Evolutionary conservation across 2,888 invertebrate species (phyloP), one percentile per base, ranked within the genome.

Genomic region (Isotomurus palustris): DNA sequence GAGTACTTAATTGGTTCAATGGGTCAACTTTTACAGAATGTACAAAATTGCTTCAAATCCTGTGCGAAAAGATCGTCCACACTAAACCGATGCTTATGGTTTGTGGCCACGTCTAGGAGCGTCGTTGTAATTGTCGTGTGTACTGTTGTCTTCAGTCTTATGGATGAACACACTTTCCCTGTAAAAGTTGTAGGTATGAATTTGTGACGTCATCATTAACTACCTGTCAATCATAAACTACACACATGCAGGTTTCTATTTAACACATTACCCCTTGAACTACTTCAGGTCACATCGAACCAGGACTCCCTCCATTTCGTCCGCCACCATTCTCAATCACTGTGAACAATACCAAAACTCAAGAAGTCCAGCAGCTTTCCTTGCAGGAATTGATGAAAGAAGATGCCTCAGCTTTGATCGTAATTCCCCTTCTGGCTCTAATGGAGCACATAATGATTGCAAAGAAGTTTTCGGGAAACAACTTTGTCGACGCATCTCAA

Each of bases 391-490:
- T 91, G 84, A 78, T 86, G 47, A 80, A 85, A 59, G 83, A 85
- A 75, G 80, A 93, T 73, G 88, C 91, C 47, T 86, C 88, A 27
- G 91, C 91, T 25, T 78, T 94, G 50, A 78, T 88, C 53, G 90
- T 94, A 22, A 83, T 94, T 48, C 92, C 94, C 1, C 78, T 95
- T 28, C 85, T 94, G 0, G 74, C 89, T 24, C 80, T 90, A 32
- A 83, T 94, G 76, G 94, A 95, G 75, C 88, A 90, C 72, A 88
- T 94, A 69, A 89, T 94, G 19, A 91, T 94, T 71, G 93, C 91
- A 76, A 94, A 93, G 78, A 91, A 91, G 25, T 93, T 94, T 75
- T 82, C 68, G 10, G 68, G 68, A n/a, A 61, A 60, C 8, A 53
- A 51, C 17, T 50, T 61, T 27, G 73, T 79, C 52, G 75, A 77